phyloP scores from a whole-genome alignment of 2,797 vertebrate species.

The Siniperca scherzeri region DNA sequence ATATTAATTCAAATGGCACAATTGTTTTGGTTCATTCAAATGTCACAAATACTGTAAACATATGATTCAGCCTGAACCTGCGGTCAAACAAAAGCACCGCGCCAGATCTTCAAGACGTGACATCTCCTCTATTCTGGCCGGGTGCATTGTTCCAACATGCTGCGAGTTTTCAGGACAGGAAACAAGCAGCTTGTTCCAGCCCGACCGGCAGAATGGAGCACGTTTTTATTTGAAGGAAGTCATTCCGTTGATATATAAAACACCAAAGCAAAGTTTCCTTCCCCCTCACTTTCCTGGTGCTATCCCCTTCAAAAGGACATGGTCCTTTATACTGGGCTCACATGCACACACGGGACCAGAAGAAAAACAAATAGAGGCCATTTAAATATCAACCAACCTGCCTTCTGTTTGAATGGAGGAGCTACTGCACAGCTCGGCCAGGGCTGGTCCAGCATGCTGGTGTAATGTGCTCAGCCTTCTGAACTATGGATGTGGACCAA shows the following conservation, averaged over 20 bases:
- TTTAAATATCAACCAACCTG: slow-evolving; percentile 83
- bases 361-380: slow-evolving; percentile 84
- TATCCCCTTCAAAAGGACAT: slow-evolving; percentile 83
- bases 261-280: slow-evolving; percentile 87
- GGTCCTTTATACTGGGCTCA: slow-evolving; percentile 82
- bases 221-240: slow-evolving; percentile 88
- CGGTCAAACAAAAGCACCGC: slow-evolving; percentile 67
- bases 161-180: slow-evolving; percentile 82
- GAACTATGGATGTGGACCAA: slow-evolving; percentile 24
- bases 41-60: slow-evolving; percentile 82
- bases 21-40: slow-evolving; percentile 75
- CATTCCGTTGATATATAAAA: slow-evolving; percentile 88
- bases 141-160: slow-evolving; percentile 80
- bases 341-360: slow-evolving; percentile 79
- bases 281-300: slow-evolving; percentile 83
- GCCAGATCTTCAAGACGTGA: slow-evolving; percentile 66
- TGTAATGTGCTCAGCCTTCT: slow-evolving; percentile 26
- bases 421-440: slow-evolving; percentile 56
- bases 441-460: slow-evolving; percentile 24
- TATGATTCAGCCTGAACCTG: slow-evolving; percentile 66
- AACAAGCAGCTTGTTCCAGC: slow-evolving; percentile 84
- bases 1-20: slow-evolving; percentile 69
- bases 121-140: slow-evolving; percentile 66
- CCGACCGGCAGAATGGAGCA: slow-evolving; percentile 76
- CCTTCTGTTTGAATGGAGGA: slow-evolving; percentile 76